phyloP scores from a whole-genome alignment of 2,797 vertebrate genomes.

The Mus caroli region DNA sequence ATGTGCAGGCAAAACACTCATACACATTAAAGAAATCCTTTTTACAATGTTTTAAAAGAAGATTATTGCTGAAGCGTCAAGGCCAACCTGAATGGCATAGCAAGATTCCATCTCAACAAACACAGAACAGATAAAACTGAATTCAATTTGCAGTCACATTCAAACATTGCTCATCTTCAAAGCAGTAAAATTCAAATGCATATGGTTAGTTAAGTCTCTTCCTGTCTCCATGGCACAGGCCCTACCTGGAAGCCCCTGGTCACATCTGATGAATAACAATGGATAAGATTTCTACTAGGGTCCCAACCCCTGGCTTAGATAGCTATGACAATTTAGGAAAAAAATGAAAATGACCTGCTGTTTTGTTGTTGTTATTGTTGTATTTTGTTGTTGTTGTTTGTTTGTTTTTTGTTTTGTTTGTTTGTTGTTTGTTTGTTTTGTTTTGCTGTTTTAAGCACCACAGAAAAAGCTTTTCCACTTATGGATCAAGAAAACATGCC shows the following conservation, averaged over 20 bases:
- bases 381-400: no score
- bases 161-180: conserved; percentile 66
- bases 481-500: conserved; percentile 21
- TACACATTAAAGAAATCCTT: neutral
- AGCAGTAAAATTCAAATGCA: conserved; percentile 69
- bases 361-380: neutral
- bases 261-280: conserved; percentile 10
- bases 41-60: neutral
- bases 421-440: no score
- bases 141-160: conserved; percentile 73
- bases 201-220: conserved; percentile 74
- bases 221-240: conserved; percentile 46
- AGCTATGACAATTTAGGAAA: conserved; percentile 2
- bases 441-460: conserved; percentile 4
- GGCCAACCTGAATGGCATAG: neutral
- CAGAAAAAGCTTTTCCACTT: conserved; percentile 30
- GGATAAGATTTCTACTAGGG: conserved; percentile 52
- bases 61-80: neutral
- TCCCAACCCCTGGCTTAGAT: neutral
- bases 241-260: conserved; percentile 40
- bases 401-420: no score
- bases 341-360: neutral
- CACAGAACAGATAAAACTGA: conserved; percentile 22
- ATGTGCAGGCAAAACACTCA: neutral
- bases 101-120: neutral